These are phyloP conservation scores for Homarus americanus DNA, from an alignment of 1,140 invertebrate species.

Conservation along the genomic window DNA sequence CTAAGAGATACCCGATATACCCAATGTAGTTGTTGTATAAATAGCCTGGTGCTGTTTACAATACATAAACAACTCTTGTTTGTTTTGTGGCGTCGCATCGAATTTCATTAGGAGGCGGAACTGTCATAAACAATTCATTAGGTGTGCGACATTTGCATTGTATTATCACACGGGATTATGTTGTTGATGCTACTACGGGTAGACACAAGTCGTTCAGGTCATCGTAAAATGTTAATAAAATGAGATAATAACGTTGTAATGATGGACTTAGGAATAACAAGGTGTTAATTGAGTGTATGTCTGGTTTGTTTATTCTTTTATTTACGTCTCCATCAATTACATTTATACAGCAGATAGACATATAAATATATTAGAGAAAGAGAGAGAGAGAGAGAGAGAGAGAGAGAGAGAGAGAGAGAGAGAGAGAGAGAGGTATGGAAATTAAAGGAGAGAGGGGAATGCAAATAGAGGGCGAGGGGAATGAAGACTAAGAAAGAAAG, in stretches of 20 bases:
- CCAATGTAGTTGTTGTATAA: too few species aligned
- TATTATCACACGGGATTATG: not conserved
- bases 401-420: too few species aligned
- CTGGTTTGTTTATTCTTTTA: not conserved
- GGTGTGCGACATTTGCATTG: not conserved
- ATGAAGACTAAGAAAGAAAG: not conserved
- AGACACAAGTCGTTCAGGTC: not conserved
- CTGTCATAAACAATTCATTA: not conserved
- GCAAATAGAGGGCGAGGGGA: not conserved
- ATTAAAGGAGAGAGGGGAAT: too few species aligned
- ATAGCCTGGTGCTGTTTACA: too few species aligned
- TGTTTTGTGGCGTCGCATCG: too few species aligned
- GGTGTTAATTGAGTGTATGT: not conserved
- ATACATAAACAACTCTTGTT: too few species aligned
- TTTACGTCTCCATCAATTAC: not conserved
- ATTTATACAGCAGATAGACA: too few species aligned
- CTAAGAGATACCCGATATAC: too few species aligned
- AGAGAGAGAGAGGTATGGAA: too few species aligned
- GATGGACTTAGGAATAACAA: not conserved
- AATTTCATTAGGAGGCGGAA: not conserved
- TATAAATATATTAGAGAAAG: too few species aligned
- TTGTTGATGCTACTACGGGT: not conserved
- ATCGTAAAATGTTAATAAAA: not conserved
- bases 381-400: not conserved
- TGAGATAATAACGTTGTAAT: not conserved